Percentiles rank a stretch among this genome's conserved stretches.
These are phyloP conservation scores for Atta colombica DNA, from an alignment of 1,140 invertebrate genomes.

Conservation along the genomic window DNA sequence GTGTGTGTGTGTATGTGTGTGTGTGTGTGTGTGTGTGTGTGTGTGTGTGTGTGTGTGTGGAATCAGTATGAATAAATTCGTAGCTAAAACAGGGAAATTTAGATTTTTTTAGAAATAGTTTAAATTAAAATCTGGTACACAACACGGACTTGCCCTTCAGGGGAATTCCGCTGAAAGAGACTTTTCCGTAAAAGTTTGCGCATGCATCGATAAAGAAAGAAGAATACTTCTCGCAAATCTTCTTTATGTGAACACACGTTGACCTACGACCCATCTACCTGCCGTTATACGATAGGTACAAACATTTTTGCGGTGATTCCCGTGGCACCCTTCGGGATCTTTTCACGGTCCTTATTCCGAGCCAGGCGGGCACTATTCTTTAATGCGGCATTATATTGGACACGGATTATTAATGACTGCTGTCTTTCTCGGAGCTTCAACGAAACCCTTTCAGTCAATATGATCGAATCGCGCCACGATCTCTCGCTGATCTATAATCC, in stretches of 20 bases:
- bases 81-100: neutral
- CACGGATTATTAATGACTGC: conserved; percentile 75
- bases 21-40: too few relatives aligned
- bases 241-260: conserved; percentile 60
- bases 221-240: conserved; percentile 16
- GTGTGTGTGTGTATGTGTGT: too few relatives aligned
- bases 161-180: neutral
- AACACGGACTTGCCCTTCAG: conserved; percentile 2
- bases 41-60: neutral
- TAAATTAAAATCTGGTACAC: conserved; percentile 48
- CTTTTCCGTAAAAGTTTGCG: conserved; percentile 54
- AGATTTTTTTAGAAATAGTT: neutral
- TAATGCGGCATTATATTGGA: conserved; percentile 80
- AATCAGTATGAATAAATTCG: neutral
- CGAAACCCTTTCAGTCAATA: conserved; percentile 49
- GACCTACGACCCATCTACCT: conserved; percentile 72
- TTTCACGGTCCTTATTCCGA: conserved; percentile 58
- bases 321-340: conserved; percentile 57
- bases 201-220: neutral
- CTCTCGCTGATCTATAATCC: conserved; percentile 61
- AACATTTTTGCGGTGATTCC: conserved; percentile 70
- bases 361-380: conserved; percentile 59
- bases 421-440: conserved; percentile 42
- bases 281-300: conserved; percentile 58
- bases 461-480: conserved; percentile 40